These are phyloP conservation scores for Argopecten irradians DNA, from an alignment of 1,140 invertebrate species.

Conservation along the genomic window DNA sequence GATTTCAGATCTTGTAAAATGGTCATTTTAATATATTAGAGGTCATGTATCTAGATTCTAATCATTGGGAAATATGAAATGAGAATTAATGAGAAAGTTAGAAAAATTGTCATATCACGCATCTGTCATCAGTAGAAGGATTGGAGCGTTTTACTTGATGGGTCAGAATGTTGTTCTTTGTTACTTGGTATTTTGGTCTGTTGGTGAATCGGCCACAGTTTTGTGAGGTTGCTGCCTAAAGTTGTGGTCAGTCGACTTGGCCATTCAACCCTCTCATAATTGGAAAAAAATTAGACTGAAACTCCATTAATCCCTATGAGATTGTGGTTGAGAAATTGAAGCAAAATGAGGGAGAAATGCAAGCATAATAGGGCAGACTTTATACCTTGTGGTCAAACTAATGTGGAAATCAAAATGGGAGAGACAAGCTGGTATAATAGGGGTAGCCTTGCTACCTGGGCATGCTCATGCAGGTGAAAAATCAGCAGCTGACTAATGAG, in stretches of 20 bases:
- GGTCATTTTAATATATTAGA: constrained; percentile 12
- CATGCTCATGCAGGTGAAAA: constrained; percentile 8
- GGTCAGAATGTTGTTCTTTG: neutral
- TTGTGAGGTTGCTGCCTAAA: neutral
- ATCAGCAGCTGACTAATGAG: neutral
- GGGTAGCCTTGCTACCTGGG: neutral
- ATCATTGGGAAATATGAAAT: neutral
- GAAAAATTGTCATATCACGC: constrained; percentile 3
- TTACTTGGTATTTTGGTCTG: neutral
- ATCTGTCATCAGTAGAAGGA: neutral
- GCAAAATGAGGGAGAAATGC: no score
- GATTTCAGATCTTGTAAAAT: neutral
- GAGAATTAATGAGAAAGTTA: neutral
- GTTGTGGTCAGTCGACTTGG: neutral
- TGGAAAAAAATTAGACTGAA: neutral
- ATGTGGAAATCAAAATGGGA: no score
- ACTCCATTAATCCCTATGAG: neutral
- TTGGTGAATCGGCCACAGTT: neutral
- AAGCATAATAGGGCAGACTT: no score
- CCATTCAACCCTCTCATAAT: neutral
- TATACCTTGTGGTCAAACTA: no score
- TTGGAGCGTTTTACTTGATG: neutral
- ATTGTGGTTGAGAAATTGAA: neutral
- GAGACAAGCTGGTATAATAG: neutral
- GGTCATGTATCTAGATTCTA: neutral